Evolutionary conservation across 2,888 invertebrate genomes (phyloP), one percentile per base, ranked within the genome.

Genomic region (Perizoma flavofasciatum): DNA sequence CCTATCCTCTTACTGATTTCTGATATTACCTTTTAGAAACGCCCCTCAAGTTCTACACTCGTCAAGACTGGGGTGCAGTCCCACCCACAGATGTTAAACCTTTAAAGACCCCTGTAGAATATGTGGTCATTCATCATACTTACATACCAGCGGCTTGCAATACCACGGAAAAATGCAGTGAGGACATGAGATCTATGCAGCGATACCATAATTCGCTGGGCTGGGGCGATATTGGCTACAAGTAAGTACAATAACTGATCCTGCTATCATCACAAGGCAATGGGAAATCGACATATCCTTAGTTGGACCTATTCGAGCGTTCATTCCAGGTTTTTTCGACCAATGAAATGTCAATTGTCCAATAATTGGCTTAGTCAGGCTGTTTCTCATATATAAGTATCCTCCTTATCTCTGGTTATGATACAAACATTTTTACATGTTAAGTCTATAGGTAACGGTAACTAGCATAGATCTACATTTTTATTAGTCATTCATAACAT

Each of bases 71-170:
- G 96, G 88, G 86, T 0, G 95, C 94, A 0, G 73, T 81, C 5
- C 85, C 92, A 0, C 81, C 94, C 0, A 92, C 83, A 32, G 68
- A 79, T 10, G 75, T 83, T 5, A 80, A 85, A 50, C 82, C 87
- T 0, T 92, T 95, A 71, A 57, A 72, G 37, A 92, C 90, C 6
- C 95, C 95, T 2, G 94, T 94, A 1, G 94, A 94, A 0, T 95
- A 92, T 77, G 95, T 95, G 46, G 93, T 96, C 63, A 94, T 96
- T 67, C 96, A 96, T 78, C 96, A 96, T 83, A 95, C 95, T 0
- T 95, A 94, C 79, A 83, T 90, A 47, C 95, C 95, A 0, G 87
- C 79, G 0, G 94, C 94, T 6, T 96, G 96, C 79, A 83, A 85
- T 67, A 92, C 87, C 0, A 81, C 84, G 0, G 77, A 82, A 1